Conservation (phyloP, 2,888 invertebrate species). For the Lochmaea crataegi region DNA sequence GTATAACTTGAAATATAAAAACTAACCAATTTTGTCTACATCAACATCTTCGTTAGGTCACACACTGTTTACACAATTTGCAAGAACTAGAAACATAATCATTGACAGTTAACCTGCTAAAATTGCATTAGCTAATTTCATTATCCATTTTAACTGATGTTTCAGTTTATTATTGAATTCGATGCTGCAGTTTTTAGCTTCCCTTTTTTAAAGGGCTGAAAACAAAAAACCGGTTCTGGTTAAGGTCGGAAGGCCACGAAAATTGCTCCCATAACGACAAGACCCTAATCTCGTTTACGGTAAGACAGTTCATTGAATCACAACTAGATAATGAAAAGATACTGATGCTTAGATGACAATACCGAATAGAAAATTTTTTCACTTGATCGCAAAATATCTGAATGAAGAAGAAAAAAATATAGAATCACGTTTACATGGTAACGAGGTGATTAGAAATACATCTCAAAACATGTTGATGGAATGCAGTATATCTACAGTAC, state of each 20-base stretch:
- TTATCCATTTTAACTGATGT: no score
- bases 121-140: no score
- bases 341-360: constrained; percentile 21
- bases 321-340: constrained; percentile 32
- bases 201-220: not conserved
- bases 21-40: no score
- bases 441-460: no score
- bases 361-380: constrained; percentile 20
- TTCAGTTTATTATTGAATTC: not conserved
- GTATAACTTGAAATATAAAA: no score
- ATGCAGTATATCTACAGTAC: no score
- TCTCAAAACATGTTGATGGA: no score
- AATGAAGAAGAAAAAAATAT: not conserved
- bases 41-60: no score
- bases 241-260: constrained; percentile 22
- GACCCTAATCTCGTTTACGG: constrained; percentile 30
- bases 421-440: not conserved
- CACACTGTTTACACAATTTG: no score
- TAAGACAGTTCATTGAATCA: constrained; percentile 31
- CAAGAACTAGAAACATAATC: no score
- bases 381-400: not conserved
- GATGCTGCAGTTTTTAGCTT: not conserved
- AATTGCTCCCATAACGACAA: constrained; percentile 30
- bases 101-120: no score
- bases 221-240: constrained; percentile 1